phyloP scores from a whole-genome alignment of 2,888 invertebrate species.

The Melanargia galathea region DNA sequence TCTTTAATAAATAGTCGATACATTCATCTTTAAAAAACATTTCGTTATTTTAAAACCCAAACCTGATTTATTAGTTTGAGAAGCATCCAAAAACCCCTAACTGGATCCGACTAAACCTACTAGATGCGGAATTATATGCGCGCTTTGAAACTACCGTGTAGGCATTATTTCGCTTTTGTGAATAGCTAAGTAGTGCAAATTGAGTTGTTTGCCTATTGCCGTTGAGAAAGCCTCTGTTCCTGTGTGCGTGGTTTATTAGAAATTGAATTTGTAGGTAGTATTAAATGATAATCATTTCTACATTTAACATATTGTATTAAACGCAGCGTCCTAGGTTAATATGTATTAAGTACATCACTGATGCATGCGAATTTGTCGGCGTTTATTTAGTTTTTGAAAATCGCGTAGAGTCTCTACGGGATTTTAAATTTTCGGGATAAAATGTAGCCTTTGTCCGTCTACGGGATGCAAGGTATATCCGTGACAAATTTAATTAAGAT shows the following conservation, averaged over 20 bases:
- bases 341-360: too few relatives aligned
- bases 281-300: slow-evolving; percentile 11
- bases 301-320: too few relatives aligned
- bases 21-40: slow-evolving; percentile 7
- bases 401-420: too few relatives aligned
- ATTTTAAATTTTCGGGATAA: too few relatives aligned
- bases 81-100: slow-evolving; percentile 44
- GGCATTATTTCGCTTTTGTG: slow-evolving; percentile 55
- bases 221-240: slow-evolving; percentile 25
- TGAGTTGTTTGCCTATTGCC: slow-evolving; percentile 53
- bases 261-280: slow-evolving; percentile 12
- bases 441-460: too few relatives aligned
- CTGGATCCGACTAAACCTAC: slow-evolving; percentile 47
- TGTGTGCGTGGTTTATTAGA: slow-evolving; percentile 7
- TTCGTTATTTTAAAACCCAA: too few relatives aligned
- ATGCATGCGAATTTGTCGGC: too few relatives aligned
- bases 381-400: too few relatives aligned
- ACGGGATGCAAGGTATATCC: too few relatives aligned
- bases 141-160: slow-evolving; percentile 46
- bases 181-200: slow-evolving; percentile 52
- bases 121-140: slow-evolving; percentile 46
- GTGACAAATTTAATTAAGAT: too few relatives aligned
- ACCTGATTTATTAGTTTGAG: slow-evolving; percentile 28
- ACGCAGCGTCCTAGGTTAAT: too few relatives aligned
- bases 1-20: not conserved